Base-by-base conservation (phyloP, 2,797 vertebrate genomes). In the Ciconia nigra region DNA sequence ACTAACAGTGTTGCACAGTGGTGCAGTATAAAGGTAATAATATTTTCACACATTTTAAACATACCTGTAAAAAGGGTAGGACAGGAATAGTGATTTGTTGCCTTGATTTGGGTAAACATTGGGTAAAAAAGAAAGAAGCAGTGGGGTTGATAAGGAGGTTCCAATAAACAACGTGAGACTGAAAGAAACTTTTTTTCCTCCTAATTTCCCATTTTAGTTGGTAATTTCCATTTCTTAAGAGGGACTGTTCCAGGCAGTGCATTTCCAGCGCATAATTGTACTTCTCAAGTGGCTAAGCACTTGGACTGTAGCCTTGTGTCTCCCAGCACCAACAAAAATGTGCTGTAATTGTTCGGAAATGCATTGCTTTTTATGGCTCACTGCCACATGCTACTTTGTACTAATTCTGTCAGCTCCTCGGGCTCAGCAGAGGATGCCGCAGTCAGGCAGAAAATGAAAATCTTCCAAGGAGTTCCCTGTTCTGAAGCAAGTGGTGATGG, bases 331-430 rank as follows among this genome's bases (percentile, higher is more conserved):
- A 46, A 9, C 41, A 71, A 81, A 91, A 92, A 85, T 67, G 47
- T 73, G 49, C 89, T 89, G 79, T 96, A 87, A 94, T 89, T 84
- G 78, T 91, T 79, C 0, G 0, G 84, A 87, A 84, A 76, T 62
- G 87, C 91, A 79, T 46, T 35, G 59, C 44, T 63, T 63, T 87
- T 62, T 59, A 18, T 96, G 96, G 95, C 95, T 87, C 4, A 0
- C 63, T 97, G 96, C 92, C 94, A 96, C 44, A n/a, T 78, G 41
- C 71, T 80, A 41, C 84, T 92, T 89, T 74, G 17, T 61, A 28
- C 74, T 89, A 49, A 89, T 85, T 73, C 71, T 74, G 52, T 89
- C 87, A 71, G 28, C 76, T 90, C 49, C 81, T 69, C 19, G 15
- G 49, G 41, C 81, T 87, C 81, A 73, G 74, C 63, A 91, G 59